Evolutionary conservation across 2,113 vertebrate species (phyloP).

Genomic region (Alethe castanea): DNA sequence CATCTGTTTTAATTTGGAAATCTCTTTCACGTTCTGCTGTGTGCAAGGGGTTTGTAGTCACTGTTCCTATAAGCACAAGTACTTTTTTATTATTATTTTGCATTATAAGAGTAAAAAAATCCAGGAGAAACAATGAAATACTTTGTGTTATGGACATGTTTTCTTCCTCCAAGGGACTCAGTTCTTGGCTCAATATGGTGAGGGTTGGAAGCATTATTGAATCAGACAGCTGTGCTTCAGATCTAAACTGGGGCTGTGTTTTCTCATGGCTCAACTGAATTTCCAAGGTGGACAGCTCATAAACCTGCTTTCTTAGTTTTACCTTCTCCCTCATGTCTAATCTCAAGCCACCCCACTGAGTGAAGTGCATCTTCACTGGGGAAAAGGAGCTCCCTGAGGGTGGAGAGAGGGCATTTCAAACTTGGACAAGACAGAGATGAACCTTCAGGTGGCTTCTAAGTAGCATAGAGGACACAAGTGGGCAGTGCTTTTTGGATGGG

Average conservation of each 20-base stretch:
- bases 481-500: neutral
- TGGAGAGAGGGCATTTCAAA: neutral
- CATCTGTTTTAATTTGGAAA: neutral
- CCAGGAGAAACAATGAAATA: neutral
- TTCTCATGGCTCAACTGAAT: neutral
- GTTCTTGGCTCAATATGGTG: neutral
- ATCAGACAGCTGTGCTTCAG: neutral
- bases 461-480: neutral
- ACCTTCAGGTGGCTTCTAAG: accelerated
- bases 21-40: neutral
- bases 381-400: neutral
- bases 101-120: neutral
- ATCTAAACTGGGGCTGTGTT: neutral
- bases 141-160: neutral
- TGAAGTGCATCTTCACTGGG: neutral
- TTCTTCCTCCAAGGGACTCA: neutral
- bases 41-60: neutral
- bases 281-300: neutral
- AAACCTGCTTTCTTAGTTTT: neutral
- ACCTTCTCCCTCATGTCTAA: neutral
- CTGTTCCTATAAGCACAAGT: neutral
- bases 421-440: neutral
- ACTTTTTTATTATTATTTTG: neutral
- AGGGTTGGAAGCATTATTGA: neutral
- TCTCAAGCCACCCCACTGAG: neutral